Evolutionary conservation across 35 echinoderm and acorn worm species (phyloP).

Genomic region (Ophioderma brevispina): DNA sequence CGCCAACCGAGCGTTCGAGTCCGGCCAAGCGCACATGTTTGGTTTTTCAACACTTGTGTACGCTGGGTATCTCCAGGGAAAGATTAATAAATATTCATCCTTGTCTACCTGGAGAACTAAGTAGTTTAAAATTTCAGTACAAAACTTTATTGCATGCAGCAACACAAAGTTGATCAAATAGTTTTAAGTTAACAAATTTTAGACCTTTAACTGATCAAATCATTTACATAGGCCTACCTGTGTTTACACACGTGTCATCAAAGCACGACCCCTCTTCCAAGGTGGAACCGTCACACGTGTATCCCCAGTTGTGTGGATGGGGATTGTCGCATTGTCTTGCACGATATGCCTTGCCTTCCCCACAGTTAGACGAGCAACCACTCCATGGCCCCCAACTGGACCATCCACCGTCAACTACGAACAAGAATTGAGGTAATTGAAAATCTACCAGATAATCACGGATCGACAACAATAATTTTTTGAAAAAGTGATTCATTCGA

Average conservation of each 20-base stretch:
- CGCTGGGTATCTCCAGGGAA: too few relatives aligned
- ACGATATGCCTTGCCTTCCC: slow-evolving; percentile 67
- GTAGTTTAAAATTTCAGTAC: neutral
- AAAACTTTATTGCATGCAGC: neutral
- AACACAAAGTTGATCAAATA: neutral
- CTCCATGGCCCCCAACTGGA: slow-evolving; percentile 78
- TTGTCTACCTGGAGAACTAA: too few relatives aligned
- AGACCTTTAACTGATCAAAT: neutral
- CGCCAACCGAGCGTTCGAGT: too few relatives aligned
- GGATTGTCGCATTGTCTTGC: slow-evolving; percentile 69
- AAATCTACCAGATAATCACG: too few relatives aligned
- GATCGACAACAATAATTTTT: too few relatives aligned
- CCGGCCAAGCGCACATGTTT: too few relatives aligned
- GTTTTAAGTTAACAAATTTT: neutral
- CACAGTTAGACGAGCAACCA: slow-evolving; percentile 79
- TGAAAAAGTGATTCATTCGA: too few relatives aligned
- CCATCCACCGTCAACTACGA: slow-evolving; percentile 84
- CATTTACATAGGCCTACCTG: slow-evolving; percentile 60
- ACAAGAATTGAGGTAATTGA: too few relatives aligned
- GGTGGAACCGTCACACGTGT: slow-evolving; percentile 34
- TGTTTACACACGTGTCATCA: slow-evolving; percentile 57
- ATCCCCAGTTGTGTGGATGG: slow-evolving; percentile 57
- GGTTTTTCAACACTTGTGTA: neutral
- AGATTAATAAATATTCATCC: too few relatives aligned
- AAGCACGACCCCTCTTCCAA: slow-evolving; percentile 75